Evolutionary conservation across 2,113 vertebrate genomes (phyloP), one percentile per base, ranked within the genome.

Genomic region (Agelaius phoeniceus): DNA sequence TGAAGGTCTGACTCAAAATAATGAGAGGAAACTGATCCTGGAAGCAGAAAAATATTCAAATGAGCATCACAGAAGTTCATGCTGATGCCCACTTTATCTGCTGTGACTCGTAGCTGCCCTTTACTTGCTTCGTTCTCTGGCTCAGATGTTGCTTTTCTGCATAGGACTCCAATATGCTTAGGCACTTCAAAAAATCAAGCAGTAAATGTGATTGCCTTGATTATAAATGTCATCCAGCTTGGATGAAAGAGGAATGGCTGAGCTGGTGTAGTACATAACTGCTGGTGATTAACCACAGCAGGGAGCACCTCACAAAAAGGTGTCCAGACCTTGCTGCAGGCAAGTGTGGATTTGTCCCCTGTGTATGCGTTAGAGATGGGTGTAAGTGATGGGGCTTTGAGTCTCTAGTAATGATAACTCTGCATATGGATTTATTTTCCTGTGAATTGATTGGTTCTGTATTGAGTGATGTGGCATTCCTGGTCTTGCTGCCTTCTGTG

Each of bases 181-280:
- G 33, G 31, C 74, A 68, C 84, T 91, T 84, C 17, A 83, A 68
- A 88, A 92, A 92, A 84, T 93, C 65, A 88, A 88, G 72, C 44
- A 39, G 55, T 85, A 86, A 76, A 92, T 73, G 52, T 92, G 90
- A 80, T 74, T 95, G 83, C 83, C 43, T 86, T 86, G 89, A 89
- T 96, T 77, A 87, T 87, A 90, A 82, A 78, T 89, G 48, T 73
- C 72, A 65, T 48, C 57, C 62, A 80, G 74, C 65, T 89, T 31
- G 41, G 83, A 83, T 44, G 66, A 76, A 92, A 94, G 51, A 82
- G 39, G 55, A 85, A 73, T 66, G 43, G 37, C 28, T 91, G 80
- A 90, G 58, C 41, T 93, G 46, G 55, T 69, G 66, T 46, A 39
- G 27, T n/a, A 27, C 3, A 10, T 79, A 76, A 65, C 71, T 84